Evolutionary conservation across 2,113 vertebrate species (phyloP), one percentile per base, ranked within the genome.

Genomic region (Cisticola juncidis): DNA sequence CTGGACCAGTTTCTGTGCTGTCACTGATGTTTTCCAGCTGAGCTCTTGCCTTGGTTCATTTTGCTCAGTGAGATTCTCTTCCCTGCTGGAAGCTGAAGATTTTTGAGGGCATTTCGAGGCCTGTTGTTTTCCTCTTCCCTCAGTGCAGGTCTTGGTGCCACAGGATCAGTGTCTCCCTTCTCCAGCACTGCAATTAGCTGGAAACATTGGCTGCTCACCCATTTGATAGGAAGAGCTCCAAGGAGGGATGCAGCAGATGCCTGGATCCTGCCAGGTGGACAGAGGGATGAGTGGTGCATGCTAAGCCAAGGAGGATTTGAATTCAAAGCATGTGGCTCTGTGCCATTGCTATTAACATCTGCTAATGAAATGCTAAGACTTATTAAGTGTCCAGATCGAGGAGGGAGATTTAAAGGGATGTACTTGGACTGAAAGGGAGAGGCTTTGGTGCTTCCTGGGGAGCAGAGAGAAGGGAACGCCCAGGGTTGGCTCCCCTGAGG

Each of bases 321-420:
- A 93, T 95, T 89, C 79, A 81, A 93, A 95, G 65, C 51, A 60
- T n/a, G 22, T 93, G 68, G 71, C 62, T 94, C 68, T 40, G n/a
- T 66, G 73, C 78, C 86, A 86, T 25, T 12, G 42, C 79, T 90
- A 68, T 93, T 95, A 95, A 50, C 82, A 83, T 83, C 88, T 90
- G 71, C 87, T 96, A 94, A 94, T 92, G 88, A 94, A 86, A 93
- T 53, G 64, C 74, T 93, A 94, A 93, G 90, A 53, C 79, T 85
- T 95, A 86, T 66, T 90, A 94, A 94, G 93, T 58, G 68, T 29
- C 24, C 71, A 44, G 60, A 81, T 88, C 7, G 26, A 66, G 79
- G 68, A 80, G 74, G 58, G 47, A 85, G 72, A 44, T 70, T 88
- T 94, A 84, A 91, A 84, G 40, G 86, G 90, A 71, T 88, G 64